Evolutionary conservation across 2,113 vertebrate species (phyloP).

Genomic region (Etheostoma cragini): DNA sequence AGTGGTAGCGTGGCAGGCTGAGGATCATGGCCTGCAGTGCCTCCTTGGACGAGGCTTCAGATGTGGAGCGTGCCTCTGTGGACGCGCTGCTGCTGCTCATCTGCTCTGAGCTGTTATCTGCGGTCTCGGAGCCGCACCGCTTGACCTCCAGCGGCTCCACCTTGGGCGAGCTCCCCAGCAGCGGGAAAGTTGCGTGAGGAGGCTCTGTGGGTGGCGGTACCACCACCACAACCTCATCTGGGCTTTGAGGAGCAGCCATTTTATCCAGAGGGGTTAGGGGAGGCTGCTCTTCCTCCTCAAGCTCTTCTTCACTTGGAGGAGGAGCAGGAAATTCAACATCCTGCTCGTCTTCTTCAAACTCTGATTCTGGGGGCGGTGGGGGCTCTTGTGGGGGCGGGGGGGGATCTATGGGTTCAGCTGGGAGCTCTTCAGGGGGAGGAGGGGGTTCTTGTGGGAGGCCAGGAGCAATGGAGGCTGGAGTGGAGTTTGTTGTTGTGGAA

Average conservation of each 20-base stretch:
- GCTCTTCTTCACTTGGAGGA: slow-evolving; percentile 81
- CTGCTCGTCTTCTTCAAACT: slow-evolving; percentile 63
- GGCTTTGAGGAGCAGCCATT: slow-evolving; percentile 58
- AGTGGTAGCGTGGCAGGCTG: slow-evolving; percentile 97
- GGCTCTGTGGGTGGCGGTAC: slow-evolving; percentile 42
- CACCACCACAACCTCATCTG: slow-evolving; percentile 66
- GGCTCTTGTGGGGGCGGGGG: slow-evolving; percentile 74
- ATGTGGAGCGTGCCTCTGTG: slow-evolving; percentile 92
- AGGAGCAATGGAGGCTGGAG: slow-evolving; percentile 13
- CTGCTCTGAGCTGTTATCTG: slow-evolving; percentile 91
- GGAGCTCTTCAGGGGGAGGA: slow-evolving; percentile 55
- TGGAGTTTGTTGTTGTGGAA: slow-evolving; percentile 46
- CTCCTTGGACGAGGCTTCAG: slow-evolving; percentile 92
- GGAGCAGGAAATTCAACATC: slow-evolving; percentile 83
- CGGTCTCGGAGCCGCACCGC: slow-evolving; percentile 85
- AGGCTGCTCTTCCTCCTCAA: slow-evolving; percentile 65
- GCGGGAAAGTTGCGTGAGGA: slow-evolving; percentile 25
- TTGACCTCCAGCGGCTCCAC: slow-evolving; percentile 81
- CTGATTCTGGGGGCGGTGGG: slow-evolving; percentile 70
- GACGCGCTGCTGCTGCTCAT: slow-evolving; percentile 95
- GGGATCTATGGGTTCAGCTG: slow-evolving; percentile 59
- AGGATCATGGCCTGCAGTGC: slow-evolving; percentile 98
- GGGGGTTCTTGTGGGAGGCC: slow-evolving; percentile 43
- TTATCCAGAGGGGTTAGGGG: slow-evolving; percentile 77
- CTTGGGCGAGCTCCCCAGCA: slow-evolving; percentile 40